Percentiles rank a stretch among this genome's conserved stretches.
Evolutionary conservation across 2,888 invertebrate species (phyloP).

Genomic region (Ferdinandea cuprea): DNA sequence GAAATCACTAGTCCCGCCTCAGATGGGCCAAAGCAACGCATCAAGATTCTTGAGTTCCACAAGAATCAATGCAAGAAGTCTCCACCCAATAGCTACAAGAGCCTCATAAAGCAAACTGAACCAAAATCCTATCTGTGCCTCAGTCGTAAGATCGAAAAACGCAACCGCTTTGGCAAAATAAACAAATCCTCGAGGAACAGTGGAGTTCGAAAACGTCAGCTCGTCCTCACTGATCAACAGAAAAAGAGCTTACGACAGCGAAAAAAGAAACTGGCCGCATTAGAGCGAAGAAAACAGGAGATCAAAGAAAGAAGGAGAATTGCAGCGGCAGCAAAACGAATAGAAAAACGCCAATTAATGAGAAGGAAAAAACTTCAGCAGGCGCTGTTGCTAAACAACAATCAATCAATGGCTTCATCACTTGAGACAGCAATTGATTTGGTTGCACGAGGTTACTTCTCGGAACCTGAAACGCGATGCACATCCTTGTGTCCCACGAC

Average conservation of each 20-base stretch:
- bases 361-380: constrained; percentile 58
- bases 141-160: constrained; percentile 79
- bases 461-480: constrained; percentile 81
- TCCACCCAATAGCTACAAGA: constrained; percentile 82
- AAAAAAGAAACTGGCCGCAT: constrained; percentile 77
- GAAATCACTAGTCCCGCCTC: constrained; percentile 61
- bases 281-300: constrained; percentile 77
- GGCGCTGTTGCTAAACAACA: constrained; percentile 30
- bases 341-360: constrained; percentile 52
- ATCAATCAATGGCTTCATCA: constrained; percentile 8
- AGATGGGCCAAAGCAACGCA: constrained; percentile 76
- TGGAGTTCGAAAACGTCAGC: constrained; percentile 78
- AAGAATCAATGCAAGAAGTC: constrained; percentile 80
- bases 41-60: constrained; percentile 80
- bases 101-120: constrained; percentile 82
- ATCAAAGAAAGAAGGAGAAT: constrained; percentile 75
- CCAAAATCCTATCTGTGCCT: constrained; percentile 82
- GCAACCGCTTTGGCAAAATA: constrained; percentile 79
- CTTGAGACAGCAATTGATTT: constrained; percentile 78
- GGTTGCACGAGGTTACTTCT: constrained; percentile 81
- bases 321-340: constrained; percentile 70
- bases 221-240: constrained; percentile 80
- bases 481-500: constrained; percentile 53
- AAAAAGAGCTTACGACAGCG: constrained; percentile 78
- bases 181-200: constrained; percentile 76